Conservation (phyloP, 1,140 invertebrate species). For the Drosophila sproati region DNA sequence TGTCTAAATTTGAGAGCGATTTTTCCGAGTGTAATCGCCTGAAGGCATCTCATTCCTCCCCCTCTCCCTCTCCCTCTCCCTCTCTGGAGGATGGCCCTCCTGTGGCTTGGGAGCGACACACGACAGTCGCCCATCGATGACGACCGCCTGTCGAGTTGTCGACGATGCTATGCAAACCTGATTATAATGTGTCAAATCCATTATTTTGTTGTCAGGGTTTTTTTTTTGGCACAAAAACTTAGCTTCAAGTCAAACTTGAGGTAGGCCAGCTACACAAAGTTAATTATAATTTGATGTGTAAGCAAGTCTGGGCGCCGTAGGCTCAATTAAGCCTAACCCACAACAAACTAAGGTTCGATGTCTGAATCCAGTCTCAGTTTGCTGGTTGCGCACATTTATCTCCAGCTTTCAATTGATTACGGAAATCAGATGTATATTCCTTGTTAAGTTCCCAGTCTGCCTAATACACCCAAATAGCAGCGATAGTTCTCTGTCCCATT, state of each 20-base stretch:
- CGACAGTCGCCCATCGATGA: neutral
- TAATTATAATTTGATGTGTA: conserved; percentile 68
- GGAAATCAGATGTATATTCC: conserved; percentile 56
- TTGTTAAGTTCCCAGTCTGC: conserved; percentile 27
- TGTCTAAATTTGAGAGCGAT: too few species aligned
- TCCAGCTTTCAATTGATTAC: conserved; percentile 44
- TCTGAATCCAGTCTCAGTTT: neutral
- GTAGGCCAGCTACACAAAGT: conserved; percentile 54
- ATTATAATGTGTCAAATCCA: conserved; percentile 84
- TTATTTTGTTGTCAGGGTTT: conserved; percentile 71
- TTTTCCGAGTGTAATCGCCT: neutral
- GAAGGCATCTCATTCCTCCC: neutral
- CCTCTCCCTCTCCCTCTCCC: neutral
- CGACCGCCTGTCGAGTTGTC: conserved; percentile 21
- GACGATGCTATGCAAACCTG: conserved; percentile 70
- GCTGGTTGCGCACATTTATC: conserved; percentile 35
- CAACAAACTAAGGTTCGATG: conserved; percentile 19
- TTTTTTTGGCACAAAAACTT: conserved; percentile 60
- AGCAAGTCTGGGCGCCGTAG: conserved; percentile 45
- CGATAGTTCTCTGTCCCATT: conserved; percentile 43
- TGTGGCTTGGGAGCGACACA: conserved; percentile 21
- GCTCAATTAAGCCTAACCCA: conserved; percentile 52
- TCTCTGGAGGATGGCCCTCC: conserved; percentile 5
- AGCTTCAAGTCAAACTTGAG: conserved; percentile 59
- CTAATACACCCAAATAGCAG: conserved; percentile 62